Conservation (phyloP, 2,888 invertebrate species). For the Pollenia labialis region DNA sequence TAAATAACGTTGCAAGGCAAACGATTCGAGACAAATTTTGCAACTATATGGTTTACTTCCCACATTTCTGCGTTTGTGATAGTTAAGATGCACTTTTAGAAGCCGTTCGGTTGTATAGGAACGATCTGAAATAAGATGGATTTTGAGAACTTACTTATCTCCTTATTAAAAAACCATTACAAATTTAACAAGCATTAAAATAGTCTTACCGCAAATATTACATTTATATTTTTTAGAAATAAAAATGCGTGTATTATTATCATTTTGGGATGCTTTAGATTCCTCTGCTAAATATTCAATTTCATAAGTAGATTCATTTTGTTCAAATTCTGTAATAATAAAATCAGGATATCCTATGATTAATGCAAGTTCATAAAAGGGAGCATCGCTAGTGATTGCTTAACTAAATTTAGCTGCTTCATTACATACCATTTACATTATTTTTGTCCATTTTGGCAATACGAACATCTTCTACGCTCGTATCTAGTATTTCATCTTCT, state of each 20-base stretch:
- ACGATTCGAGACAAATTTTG: slow-evolving; percentile 75
- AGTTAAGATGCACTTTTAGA: slow-evolving; percentile 75
- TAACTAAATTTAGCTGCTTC: neutral
- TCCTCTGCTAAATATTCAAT: neutral
- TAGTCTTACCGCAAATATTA: slow-evolving; percentile 75
- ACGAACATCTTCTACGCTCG: neutral
- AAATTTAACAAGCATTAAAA: neutral
- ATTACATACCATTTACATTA: neutral
- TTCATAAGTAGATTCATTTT: neutral
- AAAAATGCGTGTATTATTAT: slow-evolving; percentile 33
- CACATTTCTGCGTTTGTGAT: slow-evolving; percentile 74
- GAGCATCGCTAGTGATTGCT: too few relatives aligned
- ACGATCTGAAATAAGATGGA: slow-evolving; percentile 71
- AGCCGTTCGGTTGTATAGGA: slow-evolving; percentile 70
- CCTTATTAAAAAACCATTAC: neutral
- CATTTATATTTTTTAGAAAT: slow-evolving; percentile 72
- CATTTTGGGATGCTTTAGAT: neutral
- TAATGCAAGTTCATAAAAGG: too few relatives aligned
- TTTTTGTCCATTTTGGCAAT: neutral
- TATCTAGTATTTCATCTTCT: neutral
- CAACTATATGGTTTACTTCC: slow-evolving; percentile 75
- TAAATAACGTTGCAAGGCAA: slow-evolving; percentile 76
- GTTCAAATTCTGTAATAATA: slow-evolving; percentile 21
- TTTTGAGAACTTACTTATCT: too few relatives aligned
- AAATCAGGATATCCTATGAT: neutral